Conservation (phyloP, 2,113 vertebrate genomes). For the human (Homo sapiens) region DNA sequence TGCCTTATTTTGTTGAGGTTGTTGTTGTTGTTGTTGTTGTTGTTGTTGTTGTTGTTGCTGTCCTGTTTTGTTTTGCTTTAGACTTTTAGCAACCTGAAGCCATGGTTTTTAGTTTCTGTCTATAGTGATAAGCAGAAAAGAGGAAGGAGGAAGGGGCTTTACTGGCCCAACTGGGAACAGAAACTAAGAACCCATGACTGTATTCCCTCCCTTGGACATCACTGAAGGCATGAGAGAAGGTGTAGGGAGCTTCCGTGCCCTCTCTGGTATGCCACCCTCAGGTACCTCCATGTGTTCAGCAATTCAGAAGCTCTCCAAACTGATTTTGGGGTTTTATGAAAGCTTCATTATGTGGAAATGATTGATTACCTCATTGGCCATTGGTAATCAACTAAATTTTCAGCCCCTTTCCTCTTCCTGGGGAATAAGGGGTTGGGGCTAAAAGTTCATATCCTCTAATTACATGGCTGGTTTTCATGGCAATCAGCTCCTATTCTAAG, state of each 20-base stretch:
- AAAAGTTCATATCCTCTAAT: neutral
- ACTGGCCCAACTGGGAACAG: too few species aligned
- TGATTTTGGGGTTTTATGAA: neutral
- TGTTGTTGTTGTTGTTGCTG: too few species aligned
- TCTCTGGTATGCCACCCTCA: neutral
- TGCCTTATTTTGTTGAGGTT: too few species aligned
- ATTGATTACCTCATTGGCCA: neutral
- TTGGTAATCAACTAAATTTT: neutral
- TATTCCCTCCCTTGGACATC: too few species aligned
- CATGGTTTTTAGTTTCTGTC: too few species aligned
- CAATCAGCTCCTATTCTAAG: neutral
- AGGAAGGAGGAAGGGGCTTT: too few species aligned
- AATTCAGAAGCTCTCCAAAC: neutral
- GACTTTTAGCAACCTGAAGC: too few species aligned
- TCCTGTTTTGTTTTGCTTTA: too few species aligned
- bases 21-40: too few species aligned
- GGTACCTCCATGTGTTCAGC: neutral
- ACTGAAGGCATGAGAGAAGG: neutral
- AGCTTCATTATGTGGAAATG: neutral
- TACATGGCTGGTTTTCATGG: neutral
- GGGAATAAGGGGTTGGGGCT: neutral
- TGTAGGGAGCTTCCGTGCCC: neutral
- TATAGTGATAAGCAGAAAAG: too few species aligned
- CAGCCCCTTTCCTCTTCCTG: neutral
- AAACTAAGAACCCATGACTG: too few species aligned